Evolutionary conservation across 1,140 invertebrate species (phyloP).

Genomic region (Thereuonema tuberculata): DNA sequence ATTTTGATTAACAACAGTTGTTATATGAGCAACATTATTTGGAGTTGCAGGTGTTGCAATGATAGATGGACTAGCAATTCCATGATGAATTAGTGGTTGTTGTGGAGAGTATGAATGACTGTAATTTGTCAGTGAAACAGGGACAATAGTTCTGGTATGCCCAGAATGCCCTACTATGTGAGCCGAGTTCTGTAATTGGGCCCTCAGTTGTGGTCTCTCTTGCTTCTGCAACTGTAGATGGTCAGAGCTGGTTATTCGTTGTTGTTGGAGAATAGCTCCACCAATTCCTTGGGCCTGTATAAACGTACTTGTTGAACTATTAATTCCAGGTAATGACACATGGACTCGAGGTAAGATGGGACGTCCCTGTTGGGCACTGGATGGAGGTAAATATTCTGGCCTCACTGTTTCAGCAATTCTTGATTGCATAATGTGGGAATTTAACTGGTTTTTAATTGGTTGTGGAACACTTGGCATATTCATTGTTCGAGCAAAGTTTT

Average conservation of each 20-base stretch:
- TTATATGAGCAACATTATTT: background rate
- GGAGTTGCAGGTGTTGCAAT: background rate
- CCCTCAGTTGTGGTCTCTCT: background rate
- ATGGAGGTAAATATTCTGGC: no score
- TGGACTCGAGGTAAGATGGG: no score
- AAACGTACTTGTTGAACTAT: background rate
- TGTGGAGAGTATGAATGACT: background rate
- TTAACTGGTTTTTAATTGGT: no score
- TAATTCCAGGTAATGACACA: background rate
- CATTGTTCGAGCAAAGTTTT: background rate
- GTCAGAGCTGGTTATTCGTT: background rate
- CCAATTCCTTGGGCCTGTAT: background rate
- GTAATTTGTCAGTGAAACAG: background rate
- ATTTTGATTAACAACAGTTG: background rate
- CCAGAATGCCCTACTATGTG: no score
- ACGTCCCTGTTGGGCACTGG: no score
- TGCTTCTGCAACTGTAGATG: background rate
- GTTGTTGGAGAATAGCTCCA: background rate
- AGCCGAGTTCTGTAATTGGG: background rate
- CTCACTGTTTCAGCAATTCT: background rate
- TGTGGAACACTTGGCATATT: background rate
- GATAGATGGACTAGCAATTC: background rate
- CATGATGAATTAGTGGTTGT: no score
- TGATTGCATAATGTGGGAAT: background rate
- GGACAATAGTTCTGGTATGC: background rate